These are phyloP conservation scores for Pseudorasbora parva DNA, from an alignment of 2,113 vertebrate genomes.

Conservation along the genomic window DNA sequence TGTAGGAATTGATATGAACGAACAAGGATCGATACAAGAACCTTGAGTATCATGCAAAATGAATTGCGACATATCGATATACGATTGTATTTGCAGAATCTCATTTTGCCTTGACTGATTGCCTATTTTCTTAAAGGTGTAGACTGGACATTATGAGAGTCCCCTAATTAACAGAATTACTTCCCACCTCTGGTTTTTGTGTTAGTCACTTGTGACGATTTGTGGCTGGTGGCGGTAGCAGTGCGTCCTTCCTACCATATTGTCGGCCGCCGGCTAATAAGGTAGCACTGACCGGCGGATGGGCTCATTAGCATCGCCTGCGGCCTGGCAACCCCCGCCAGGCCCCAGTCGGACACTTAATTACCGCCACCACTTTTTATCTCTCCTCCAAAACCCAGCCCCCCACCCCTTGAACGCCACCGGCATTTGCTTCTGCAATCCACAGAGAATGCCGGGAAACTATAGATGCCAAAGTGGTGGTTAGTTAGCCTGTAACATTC, in stretches of 20 bases:
- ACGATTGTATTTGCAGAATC: not conserved
- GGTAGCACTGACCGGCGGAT: slow-evolving; percentile 71
- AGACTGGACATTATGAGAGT: slow-evolving; percentile 57
- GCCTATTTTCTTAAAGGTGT: slow-evolving; percentile 26
- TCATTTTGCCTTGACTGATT: not conserved
- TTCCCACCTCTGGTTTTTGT: slow-evolving; percentile 64
- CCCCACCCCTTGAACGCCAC: slow-evolving; percentile 18
- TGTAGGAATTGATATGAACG: not conserved
- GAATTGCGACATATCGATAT: not conserved
- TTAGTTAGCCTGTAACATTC: slow-evolving; percentile 41
- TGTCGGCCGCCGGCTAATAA: slow-evolving; percentile 75
- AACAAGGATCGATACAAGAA: not conserved
- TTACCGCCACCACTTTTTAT: slow-evolving; percentile 67
- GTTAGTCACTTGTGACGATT: slow-evolving; percentile 71
- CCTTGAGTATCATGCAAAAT: not conserved
- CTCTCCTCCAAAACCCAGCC: slow-evolving; percentile 25
- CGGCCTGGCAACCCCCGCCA: slow-evolving; percentile 73
- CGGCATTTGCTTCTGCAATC: slow-evolving; percentile 34
- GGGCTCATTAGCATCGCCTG: slow-evolving; percentile 80
- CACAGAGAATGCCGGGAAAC: slow-evolving; percentile 28
- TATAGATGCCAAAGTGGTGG: slow-evolving; percentile 48
- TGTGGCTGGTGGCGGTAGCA: slow-evolving; percentile 56
- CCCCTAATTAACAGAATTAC: slow-evolving; percentile 78
- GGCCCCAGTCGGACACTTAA: slow-evolving; percentile 76
- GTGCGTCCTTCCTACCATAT: slow-evolving; percentile 73